Conservation (phyloP, 1,140 invertebrate species). For the Adelges cooleyi region DNA sequence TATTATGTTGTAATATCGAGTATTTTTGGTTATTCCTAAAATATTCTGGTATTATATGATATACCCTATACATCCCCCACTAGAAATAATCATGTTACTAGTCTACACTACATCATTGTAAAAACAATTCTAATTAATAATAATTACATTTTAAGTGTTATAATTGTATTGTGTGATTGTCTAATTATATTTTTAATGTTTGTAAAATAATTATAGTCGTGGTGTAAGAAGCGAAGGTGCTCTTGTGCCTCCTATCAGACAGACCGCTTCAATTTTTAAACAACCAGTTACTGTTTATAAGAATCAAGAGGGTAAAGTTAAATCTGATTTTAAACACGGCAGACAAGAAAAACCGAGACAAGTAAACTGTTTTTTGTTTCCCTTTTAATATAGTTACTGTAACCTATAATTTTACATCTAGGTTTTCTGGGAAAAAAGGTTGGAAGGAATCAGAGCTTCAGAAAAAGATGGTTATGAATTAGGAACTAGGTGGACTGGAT, state of each 20-base stretch:
- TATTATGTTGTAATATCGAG: too few species aligned
- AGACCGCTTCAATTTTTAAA: constrained; percentile 97
- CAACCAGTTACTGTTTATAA: constrained; percentile 93
- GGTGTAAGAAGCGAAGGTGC: constrained; percentile 77
- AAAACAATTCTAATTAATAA: too few species aligned
- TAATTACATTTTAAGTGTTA: too few species aligned
- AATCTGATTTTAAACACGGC: constrained; percentile 79
- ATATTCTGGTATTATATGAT: too few species aligned
- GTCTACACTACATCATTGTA: too few species aligned
- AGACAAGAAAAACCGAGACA: constrained; percentile 88
- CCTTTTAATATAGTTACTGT: neutral
- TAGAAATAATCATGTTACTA: too few species aligned
- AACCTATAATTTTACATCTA: constrained; percentile 33
- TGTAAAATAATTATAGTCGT: constrained; percentile 44
- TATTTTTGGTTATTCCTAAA: too few species aligned
- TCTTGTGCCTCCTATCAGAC: constrained; percentile 85
- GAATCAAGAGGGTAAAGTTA: constrained; percentile 77
- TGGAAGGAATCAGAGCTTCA: constrained; percentile 79
- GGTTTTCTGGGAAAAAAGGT: constrained; percentile 94
- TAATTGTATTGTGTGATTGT: too few species aligned
- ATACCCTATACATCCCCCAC: too few species aligned
- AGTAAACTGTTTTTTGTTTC: constrained; percentile 39
- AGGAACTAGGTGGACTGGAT: constrained; percentile 69
- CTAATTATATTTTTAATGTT: neutral
- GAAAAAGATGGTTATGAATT: constrained; percentile 72